Evolutionary conservation across 2,888 invertebrate species (phyloP).

Genomic region (Lochmaea crataegi): DNA sequence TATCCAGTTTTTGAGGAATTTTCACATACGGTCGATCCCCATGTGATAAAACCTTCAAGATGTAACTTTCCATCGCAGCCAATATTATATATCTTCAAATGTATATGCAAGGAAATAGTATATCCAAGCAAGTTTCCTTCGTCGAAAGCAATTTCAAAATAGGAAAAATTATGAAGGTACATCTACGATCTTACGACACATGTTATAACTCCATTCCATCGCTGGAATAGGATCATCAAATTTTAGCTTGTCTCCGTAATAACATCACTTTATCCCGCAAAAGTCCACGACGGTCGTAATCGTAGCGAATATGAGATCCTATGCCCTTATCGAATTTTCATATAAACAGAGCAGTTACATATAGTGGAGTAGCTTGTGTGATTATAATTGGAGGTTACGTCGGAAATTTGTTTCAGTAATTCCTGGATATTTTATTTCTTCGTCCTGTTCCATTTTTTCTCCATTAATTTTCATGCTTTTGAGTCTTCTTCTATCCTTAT

Average conservation of each 20-base stretch:
- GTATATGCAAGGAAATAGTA: not conserved
- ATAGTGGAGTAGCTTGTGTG: not conserved
- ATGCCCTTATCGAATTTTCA: constrained; percentile 22
- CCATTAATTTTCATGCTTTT: too few relatives aligned
- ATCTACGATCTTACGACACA: constrained; percentile 18
- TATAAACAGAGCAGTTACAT: constrained; percentile 16
- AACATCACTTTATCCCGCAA: constrained; percentile 26
- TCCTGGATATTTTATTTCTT: too few relatives aligned
- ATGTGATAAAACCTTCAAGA: not conserved
- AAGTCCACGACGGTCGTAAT: constrained; percentile 22
- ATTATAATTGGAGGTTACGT: too few relatives aligned
- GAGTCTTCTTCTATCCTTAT: too few relatives aligned
- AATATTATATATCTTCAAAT: constrained; percentile 1
- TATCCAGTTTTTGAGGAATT: not conserved
- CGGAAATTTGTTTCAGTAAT: too few relatives aligned
- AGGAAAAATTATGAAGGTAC: constrained; percentile 27
- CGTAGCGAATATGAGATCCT: constrained; percentile 8
- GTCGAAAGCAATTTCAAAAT: constrained; percentile 27
- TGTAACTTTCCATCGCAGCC: not conserved
- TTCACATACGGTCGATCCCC: not conserved
- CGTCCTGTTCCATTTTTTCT: too few relatives aligned
- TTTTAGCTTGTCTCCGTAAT: constrained; percentile 32
- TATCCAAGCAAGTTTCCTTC: not conserved
- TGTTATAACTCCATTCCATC: constrained; percentile 30
- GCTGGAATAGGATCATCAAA: constrained; percentile 29